A percentile compares a stretch with the other conserved stretches of the same genome.
Evolutionary conservation across 2,797 vertebrate genomes (phyloP).

Genomic region (Sus cebifrons): DNA sequence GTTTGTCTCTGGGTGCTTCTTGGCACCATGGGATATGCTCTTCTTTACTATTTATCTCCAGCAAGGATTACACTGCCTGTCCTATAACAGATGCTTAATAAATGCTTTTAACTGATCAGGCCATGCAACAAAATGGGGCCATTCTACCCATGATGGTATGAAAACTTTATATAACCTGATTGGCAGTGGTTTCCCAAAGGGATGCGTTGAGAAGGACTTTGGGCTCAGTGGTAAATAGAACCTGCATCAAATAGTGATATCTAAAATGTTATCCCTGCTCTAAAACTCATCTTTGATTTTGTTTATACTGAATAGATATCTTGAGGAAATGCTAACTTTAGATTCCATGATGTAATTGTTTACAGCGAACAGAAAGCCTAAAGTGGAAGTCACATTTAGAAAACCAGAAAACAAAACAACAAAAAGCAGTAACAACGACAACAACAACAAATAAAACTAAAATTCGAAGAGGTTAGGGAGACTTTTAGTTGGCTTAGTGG

Average conservation of each 20-base stretch:
- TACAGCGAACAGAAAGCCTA: slow-evolving; percentile 5
- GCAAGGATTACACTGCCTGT: neutral
- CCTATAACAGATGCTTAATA: neutral
- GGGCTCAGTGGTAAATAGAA: neutral
- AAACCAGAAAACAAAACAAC: neutral
- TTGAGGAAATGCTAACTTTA: neutral
- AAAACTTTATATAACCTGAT: neutral
- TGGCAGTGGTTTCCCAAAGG: neutral
- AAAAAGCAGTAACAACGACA: neutral
- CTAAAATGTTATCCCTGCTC: neutral
- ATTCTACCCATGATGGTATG: neutral
- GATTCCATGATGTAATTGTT: neutral
- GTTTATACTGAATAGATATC: neutral
- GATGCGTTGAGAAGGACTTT: neutral
- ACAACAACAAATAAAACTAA: neutral
- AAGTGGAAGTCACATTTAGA: slow-evolving; percentile 3
- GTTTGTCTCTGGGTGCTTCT: neutral
- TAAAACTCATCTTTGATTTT: neutral
- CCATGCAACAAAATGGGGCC: neutral
- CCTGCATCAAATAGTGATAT: neutral
- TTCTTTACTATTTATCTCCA: neutral
- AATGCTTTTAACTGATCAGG: neutral
- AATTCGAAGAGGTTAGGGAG: neutral
- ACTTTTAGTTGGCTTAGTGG: neutral
- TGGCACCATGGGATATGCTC: neutral